A percentile compares a stretch with the other conserved stretches of the same genome.
Conservation (phyloP, 2,888 invertebrate species). For the Eilema depressum region DNA sequence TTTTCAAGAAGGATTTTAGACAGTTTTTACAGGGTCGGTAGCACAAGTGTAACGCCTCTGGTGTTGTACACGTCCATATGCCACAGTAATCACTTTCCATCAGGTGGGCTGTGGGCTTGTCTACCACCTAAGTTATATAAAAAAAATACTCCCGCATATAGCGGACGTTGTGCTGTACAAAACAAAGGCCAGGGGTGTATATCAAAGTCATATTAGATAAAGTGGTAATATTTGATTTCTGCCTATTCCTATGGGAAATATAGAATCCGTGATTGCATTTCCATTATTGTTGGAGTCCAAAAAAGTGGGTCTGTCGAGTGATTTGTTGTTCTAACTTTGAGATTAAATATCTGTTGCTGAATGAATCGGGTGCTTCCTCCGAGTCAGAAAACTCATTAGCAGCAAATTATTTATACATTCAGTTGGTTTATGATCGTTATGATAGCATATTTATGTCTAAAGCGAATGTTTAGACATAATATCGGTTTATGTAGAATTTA, state of each 20-base stretch:
- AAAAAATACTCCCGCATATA: no score
- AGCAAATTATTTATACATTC: conserved; percentile 8
- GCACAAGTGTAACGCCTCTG: no score
- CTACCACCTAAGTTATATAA: no score
- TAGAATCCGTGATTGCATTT: neutral
- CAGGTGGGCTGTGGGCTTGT: no score
- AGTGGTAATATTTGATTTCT: neutral
- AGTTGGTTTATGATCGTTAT: neutral
- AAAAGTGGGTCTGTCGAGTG: neutral
- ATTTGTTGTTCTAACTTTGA: neutral
- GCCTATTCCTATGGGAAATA: neutral
- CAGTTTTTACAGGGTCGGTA: no score
- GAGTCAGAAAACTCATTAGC: conserved; percentile 12
- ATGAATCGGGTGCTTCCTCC: neutral
- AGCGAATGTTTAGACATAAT: neutral
- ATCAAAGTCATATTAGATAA: neutral
- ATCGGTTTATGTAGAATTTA: neutral
- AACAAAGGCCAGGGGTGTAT: no score
- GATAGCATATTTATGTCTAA: neutral
- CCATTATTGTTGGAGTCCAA: neutral
- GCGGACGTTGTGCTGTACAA: no score
- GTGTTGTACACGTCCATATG: no score
- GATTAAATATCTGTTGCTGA: conserved; percentile 1
- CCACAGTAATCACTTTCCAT: no score
- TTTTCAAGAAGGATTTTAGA: no score